A percentile compares a stretch with the other conserved stretches of the same genome.
Conservation (phyloP, 1,140 invertebrate species). For the Hylaeus anthracinus region DNA sequence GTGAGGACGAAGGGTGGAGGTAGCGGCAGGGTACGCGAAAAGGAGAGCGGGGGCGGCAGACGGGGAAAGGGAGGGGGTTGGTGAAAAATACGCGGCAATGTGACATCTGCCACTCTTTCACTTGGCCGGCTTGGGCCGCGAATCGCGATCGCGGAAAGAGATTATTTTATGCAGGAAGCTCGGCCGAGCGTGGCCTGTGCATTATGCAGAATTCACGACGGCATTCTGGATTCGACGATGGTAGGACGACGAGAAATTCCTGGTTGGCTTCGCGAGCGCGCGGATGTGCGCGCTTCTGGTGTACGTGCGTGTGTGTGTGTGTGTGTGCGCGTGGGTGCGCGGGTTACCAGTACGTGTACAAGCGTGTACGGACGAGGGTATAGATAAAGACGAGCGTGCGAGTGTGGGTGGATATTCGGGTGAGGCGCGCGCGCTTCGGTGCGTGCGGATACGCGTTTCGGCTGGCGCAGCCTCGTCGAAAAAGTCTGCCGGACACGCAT, state of each 20-base stretch:
- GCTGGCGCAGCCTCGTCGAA: slow-evolving; percentile 28
- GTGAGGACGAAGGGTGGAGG: slow-evolving; percentile 3
- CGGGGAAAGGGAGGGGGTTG: not conserved
- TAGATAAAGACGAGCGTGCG: not conserved
- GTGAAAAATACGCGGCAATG: slow-evolving; percentile 63
- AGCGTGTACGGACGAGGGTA: not conserved
- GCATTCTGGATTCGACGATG: slow-evolving; percentile 44
- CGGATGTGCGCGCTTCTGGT: not conserved
- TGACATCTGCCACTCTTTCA: slow-evolving; percentile 69
- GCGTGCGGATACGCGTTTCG: slow-evolving; percentile 42
- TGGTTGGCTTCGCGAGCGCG: slow-evolving; percentile 36
- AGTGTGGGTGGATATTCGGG: slow-evolving; percentile 26
- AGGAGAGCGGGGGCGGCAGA: slow-evolving; percentile 6
- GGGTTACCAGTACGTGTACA: not conserved
- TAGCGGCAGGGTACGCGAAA: slow-evolving; percentile 33
- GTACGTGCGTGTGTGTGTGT: not conserved
- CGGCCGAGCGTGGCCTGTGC: slow-evolving; percentile 64
- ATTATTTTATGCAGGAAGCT: slow-evolving; percentile 74
- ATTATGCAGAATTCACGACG: slow-evolving; percentile 72
- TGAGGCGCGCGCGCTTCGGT: slow-evolving; percentile 42
- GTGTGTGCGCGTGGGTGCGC: not conserved
- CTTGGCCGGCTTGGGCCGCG: slow-evolving; percentile 58
- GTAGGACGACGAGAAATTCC: slow-evolving; percentile 53
- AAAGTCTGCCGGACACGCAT: slow-evolving; percentile 60
- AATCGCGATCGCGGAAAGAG: slow-evolving; percentile 71